Conservation (phyloP, 1,140 invertebrate genomes). For the Euglossa dilemma region DNA sequence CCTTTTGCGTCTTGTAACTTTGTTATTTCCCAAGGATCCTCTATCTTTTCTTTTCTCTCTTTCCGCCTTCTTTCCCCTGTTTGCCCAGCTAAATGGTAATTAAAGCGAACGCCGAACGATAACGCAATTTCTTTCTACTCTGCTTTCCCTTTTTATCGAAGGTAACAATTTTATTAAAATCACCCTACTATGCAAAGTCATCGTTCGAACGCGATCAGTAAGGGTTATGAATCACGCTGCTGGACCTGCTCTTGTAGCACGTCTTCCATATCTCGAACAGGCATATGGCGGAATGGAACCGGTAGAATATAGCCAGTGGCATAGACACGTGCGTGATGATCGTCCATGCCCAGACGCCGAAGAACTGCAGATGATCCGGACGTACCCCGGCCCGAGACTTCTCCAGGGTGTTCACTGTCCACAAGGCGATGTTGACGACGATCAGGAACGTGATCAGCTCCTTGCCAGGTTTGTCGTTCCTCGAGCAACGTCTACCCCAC, state of each 20-base stretch:
- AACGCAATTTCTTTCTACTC: not conserved
- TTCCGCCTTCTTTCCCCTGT: not conserved
- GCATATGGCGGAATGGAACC: conserved; percentile 91
- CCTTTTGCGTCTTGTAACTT: conserved; percentile 9
- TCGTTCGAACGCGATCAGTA: not conserved
- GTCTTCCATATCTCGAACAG: conserved; percentile 92
- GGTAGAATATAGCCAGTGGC: conserved; percentile 93
- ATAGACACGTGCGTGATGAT: conserved; percentile 93
- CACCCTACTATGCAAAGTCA: not conserved
- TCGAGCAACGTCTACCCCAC: conserved; percentile 87
- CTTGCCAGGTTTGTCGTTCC: conserved; percentile 89
- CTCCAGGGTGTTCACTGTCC: conserved; percentile 92
- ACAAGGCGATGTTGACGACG: conserved; percentile 93
- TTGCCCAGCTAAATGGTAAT: conserved; percentile 15
- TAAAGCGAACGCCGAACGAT: not conserved
- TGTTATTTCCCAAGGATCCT: conserved; percentile 22
- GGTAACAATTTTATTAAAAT: not conserved
- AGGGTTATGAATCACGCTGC: conserved; percentile 31
- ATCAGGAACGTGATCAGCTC: conserved; percentile 93
- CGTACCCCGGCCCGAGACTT: conserved; percentile 91
- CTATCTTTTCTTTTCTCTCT: not conserved
- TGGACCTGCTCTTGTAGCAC: conserved; percentile 82
- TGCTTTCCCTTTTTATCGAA: not conserved
- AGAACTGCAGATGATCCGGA: conserved; percentile 90
- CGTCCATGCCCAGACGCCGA: conserved; percentile 93